These are phyloP conservation scores for Ochotona curzoniae DNA, from an alignment of 2,113 vertebrate species.

Conservation along the genomic window DNA sequence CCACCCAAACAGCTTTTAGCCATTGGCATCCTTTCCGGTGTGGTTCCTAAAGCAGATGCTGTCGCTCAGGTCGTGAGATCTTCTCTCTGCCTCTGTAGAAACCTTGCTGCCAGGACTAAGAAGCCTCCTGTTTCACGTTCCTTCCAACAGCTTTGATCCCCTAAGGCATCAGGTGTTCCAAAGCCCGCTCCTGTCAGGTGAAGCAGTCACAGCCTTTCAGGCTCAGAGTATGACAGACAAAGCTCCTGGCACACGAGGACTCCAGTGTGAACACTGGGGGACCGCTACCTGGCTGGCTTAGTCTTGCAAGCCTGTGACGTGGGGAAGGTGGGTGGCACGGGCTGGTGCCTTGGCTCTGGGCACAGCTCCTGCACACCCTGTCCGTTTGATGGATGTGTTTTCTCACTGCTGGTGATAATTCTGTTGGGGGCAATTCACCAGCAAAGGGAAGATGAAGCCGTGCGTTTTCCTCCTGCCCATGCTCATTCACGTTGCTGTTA, in stretches of 20 bases:
- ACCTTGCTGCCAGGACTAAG: neutral
- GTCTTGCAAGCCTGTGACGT: neutral
- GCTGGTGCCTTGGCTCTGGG: constrained; percentile 45
- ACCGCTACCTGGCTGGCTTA: constrained; percentile 4
- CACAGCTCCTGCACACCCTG: neutral
- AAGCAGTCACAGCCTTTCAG: constrained; percentile 43
- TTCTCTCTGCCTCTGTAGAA: neutral
- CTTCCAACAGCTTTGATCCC: neutral
- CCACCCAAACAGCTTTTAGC: neutral
- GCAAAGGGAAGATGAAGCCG: neutral
- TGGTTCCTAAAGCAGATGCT: neutral
- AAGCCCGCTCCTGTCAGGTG: neutral
- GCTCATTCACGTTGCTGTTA: constrained; percentile 30
- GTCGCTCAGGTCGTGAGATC: neutral
- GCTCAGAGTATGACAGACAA: constrained; percentile 13
- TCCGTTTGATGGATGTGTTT: constrained; percentile 57
- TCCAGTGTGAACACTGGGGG: constrained; percentile 36
- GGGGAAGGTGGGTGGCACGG: neutral
- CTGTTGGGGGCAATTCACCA: constrained; percentile 36
- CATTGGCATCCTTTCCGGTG: neutral
- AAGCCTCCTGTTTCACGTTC: neutral
- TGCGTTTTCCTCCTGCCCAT: neutral
- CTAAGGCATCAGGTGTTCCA: neutral
- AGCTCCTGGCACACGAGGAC: constrained; percentile 55
- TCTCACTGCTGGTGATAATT: constrained; percentile 51